Evolutionary conservation across 1,140 invertebrate species (phyloP), one percentile per base, ranked within the genome.

Genomic region (Drosophila nigromelanica): DNA sequence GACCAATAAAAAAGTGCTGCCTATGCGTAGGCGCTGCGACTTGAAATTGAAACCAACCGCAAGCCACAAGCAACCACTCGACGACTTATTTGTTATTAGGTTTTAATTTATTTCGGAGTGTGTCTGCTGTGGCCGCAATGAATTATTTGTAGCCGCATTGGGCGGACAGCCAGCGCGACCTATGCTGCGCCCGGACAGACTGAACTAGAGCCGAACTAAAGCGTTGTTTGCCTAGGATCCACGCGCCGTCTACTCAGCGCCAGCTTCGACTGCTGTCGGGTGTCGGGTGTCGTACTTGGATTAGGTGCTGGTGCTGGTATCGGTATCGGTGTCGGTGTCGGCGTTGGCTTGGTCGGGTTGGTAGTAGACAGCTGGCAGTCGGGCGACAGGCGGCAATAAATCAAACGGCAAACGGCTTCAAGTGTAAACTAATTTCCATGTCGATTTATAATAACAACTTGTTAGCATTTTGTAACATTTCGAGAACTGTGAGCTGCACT

Each of bases 371-470:
- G 73, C 80, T 89, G 83, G 83, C 83, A 89, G 76, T 77, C 83
- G 74, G 72, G 70, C 78, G 83, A 89, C 83, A 89, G 83, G 80
- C 85, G 85, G 83, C 80, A 83, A 89, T 89, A 89, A 89, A 89
- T 89, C 83, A 89, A 87, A 87, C 70, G 73, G 85, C 79, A 81
- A 87, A 78, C 82, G 78, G 82, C 81, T 89, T 83, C 80, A 89
- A 89, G 83, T 89, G 83, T 82, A 89, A 89, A 83, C 83, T 89
- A 89, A 89, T 89, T 89, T 89, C 83, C 83, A 89, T 89, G 83
- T 89, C 83, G 83, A 89, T 89, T 89, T 89, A 89, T 89, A 89
- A 89, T 87, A 89, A 89, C 83, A 89, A 89, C 80, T 89, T 89
- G 83, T 89, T 89, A 89, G 83, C 83, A 89, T 89, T 89, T 89